Percentiles rank a stretch among this genome's conserved stretches.
Evolutionary conservation across 2,888 invertebrate species (phyloP).

Genomic region (Platerodrilus igneus): DNA sequence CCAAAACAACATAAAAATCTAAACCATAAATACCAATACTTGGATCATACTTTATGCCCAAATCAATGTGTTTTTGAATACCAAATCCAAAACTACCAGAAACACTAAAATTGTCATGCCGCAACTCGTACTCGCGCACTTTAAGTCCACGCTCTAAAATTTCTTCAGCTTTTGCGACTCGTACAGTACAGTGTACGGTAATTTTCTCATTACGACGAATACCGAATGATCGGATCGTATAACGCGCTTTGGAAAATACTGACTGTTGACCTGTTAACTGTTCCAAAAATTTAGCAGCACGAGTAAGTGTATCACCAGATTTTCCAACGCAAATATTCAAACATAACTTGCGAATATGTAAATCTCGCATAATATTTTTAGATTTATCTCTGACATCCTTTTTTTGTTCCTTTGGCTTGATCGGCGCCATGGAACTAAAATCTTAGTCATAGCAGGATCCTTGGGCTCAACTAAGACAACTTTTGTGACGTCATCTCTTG

Average conservation of each 20-base stretch:
- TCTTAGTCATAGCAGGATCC: too few relatives aligned
- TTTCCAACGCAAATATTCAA: slow-evolving; percentile 99
- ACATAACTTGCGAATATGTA: slow-evolving; percentile 96
- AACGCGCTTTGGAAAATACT: slow-evolving; percentile 99
- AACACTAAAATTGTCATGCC: slow-evolving; percentile 92
- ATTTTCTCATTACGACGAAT: slow-evolving; percentile 99
- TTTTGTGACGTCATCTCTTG: too few relatives aligned
- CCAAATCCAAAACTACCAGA: slow-evolving; percentile 99
- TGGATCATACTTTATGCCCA: slow-evolving; percentile 98
- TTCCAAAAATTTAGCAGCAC: slow-evolving; percentile 95
- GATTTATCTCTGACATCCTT: slow-evolving; percentile 68
- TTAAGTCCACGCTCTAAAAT: slow-evolving; percentile 97
- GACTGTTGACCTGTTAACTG: slow-evolving; percentile 99
- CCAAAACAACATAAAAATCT: slow-evolving; percentile 98
- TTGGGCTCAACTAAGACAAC: too few relatives aligned
- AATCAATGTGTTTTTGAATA: slow-evolving; percentile 99
- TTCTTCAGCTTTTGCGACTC: slow-evolving; percentile 98
- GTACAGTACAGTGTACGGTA: slow-evolving; percentile 98
- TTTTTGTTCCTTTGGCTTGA: too few relatives aligned
- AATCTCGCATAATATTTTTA: slow-evolving; percentile 96
- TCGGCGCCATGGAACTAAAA: too few relatives aligned
- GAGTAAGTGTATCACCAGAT: slow-evolving; percentile 94
- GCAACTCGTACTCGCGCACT: slow-evolving; percentile 98
- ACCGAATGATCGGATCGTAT: slow-evolving; percentile 98
- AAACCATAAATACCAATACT: slow-evolving; percentile 98